These are phyloP conservation scores for Pipistrellus kuhlii DNA, from an alignment of 2,797 vertebrate genomes.

Conservation along the genomic window DNA sequence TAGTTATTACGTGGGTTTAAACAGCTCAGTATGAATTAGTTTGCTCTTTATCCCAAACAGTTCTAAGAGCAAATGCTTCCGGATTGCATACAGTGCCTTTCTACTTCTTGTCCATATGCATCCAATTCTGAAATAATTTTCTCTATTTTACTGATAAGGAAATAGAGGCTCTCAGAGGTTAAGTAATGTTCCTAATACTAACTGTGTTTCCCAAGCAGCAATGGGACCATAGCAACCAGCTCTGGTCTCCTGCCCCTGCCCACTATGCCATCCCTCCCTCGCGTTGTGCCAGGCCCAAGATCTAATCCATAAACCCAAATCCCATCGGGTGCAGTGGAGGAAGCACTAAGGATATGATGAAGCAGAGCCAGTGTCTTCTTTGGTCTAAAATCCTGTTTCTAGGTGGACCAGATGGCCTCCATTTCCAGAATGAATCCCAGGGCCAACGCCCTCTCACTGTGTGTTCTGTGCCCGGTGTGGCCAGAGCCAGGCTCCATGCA, in stretches of 20 bases:
- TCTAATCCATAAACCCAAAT: neutral
- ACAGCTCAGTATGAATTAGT: neutral
- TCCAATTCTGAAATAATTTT: slow-evolving; percentile 22
- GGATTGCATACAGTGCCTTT: neutral
- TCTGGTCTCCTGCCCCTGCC: neutral
- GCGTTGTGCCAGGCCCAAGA: neutral
- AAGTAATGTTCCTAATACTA: neutral
- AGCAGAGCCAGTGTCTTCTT: neutral
- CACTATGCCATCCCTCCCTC: neutral
- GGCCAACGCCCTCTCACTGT: neutral
- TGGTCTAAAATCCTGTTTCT: slow-evolving; percentile 7
- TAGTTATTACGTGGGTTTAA: slow-evolving; percentile 3
- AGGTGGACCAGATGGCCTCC: neutral
- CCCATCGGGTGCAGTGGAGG: neutral
- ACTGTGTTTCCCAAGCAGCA: neutral
- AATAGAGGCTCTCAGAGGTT: neutral
- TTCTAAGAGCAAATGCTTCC: slow-evolving; percentile 18
- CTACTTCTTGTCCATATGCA: neutral
- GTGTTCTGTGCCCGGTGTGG: neutral
- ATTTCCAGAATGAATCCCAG: neutral
- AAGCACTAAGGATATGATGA: neutral
- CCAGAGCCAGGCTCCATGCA: neutral
- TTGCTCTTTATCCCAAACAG: slow-evolving; percentile 37
- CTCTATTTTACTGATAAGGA: neutral
- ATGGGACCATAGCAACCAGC: neutral